Conservation (phyloP, 1,140 invertebrate genomes). For the Conus betulinus region DNA sequence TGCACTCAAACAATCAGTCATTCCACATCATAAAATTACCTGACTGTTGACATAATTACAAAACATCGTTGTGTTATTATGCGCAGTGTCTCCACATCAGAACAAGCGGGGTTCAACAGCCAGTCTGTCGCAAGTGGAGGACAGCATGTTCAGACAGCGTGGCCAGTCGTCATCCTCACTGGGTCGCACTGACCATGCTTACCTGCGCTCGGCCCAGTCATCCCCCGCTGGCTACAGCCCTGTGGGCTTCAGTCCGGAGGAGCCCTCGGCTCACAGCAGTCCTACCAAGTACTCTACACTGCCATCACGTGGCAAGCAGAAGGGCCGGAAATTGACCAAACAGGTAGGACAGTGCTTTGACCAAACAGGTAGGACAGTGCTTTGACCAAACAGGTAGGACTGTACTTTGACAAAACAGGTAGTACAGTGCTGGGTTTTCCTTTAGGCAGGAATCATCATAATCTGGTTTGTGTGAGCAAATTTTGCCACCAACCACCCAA, state of each 20-base stretch:
- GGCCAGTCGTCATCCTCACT: slow-evolving; percentile 46
- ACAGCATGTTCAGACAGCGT: slow-evolving; percentile 58
- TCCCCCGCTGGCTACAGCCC: slow-evolving; percentile 47
- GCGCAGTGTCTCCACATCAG: slow-evolving; percentile 24
- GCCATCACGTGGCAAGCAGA: slow-evolving; percentile 27
- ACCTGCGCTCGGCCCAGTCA: slow-evolving; percentile 52
- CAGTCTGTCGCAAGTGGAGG: slow-evolving; percentile 70
- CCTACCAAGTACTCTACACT: slow-evolving; percentile 44
- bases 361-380: not conserved
- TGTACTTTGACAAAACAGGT: not conserved
- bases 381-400: not conserved
- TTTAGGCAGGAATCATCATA: too few species aligned
- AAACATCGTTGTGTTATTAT: too few species aligned
- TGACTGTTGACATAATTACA: too few species aligned
- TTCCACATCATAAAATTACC: too few species aligned
- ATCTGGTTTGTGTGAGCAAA: too few species aligned
- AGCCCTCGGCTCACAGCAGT: slow-evolving; percentile 29
- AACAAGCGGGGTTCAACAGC: slow-evolving; percentile 69
- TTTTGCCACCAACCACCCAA: too few species aligned
- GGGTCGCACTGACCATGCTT: slow-evolving; percentile 24
- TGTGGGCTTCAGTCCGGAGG: slow-evolving; percentile 34
- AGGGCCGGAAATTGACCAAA: slow-evolving; percentile 41
- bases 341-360: slow-evolving; percentile 21
- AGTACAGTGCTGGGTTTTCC: too few species aligned
- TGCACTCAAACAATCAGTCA: too few species aligned